phyloP scores from a whole-genome alignment of 2,113 vertebrate genomes.

The Motacilla alba region DNA sequence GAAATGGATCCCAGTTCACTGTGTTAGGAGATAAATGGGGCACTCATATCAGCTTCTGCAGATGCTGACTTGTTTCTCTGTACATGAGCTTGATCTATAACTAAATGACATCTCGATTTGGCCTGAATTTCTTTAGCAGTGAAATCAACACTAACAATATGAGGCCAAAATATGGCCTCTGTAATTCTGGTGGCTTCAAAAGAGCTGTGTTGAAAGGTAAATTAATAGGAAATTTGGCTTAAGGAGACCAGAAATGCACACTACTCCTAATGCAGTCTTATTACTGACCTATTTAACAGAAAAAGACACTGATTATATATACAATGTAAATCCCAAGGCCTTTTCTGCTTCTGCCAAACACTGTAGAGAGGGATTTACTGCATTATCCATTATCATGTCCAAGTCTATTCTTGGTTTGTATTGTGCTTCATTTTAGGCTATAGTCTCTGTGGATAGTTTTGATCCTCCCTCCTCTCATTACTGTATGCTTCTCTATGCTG shows the following conservation, averaged over 20 bases:
- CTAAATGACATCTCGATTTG: background rate
- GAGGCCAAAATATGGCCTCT: background rate
- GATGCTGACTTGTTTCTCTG: background rate
- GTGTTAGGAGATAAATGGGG: background rate
- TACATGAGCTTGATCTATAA: background rate
- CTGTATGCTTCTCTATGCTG: slow-evolving; percentile 46
- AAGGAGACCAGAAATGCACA: background rate
- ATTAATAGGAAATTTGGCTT: slow-evolving; percentile 15
- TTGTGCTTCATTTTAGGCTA: slow-evolving; percentile 59
- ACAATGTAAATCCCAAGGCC: slow-evolving; percentile 59
- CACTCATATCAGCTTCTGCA: background rate
- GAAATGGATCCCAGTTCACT: background rate
- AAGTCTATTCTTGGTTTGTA: slow-evolving; percentile 70
- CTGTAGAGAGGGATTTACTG: slow-evolving; percentile 54
- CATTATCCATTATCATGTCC: slow-evolving; percentile 60
- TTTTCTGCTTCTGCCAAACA: slow-evolving; percentile 59
- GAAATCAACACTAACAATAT: background rate
- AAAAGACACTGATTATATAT: slow-evolving; percentile 53
- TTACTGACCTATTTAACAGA: slow-evolving; percentile 57
- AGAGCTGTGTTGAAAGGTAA: background rate
- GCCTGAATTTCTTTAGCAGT: background rate
- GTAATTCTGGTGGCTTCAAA: background rate
- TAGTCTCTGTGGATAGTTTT: slow-evolving; percentile 63
- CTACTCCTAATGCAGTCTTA: slow-evolving; percentile 3
- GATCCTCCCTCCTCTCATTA: slow-evolving; percentile 63